These are phyloP conservation scores for Conger conger DNA, from an alignment of 2,113 vertebrate species.

Conservation along the genomic window DNA sequence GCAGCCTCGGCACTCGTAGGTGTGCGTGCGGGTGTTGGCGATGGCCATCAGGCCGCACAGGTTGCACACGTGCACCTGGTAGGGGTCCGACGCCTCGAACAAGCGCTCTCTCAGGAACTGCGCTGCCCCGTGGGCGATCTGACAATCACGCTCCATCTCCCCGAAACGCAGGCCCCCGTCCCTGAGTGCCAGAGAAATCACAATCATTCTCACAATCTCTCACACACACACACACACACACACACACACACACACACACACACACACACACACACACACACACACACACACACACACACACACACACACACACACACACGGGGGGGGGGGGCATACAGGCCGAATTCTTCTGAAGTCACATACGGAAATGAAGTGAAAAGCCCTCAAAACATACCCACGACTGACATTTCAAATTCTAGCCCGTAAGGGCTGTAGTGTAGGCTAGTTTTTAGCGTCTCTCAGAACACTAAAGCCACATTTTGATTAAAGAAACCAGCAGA, in stretches of 20 bases:
- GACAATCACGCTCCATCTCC: conserved; percentile 98
- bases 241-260: background rate
- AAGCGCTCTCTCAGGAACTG: conserved; percentile 93
- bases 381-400: too few species aligned
- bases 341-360: too few species aligned
- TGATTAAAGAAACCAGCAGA: too few species aligned
- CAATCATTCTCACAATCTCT: too few species aligned
- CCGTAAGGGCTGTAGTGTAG: too few species aligned
- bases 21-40: conserved; percentile 95
- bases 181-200: conserved; percentile 64
- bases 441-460: too few species aligned
- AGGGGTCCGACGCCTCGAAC: conserved; percentile 96
- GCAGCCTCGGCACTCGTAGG: conserved; percentile 94
- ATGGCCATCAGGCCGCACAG: conserved; percentile 98
- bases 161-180: conserved; percentile 96
- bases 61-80: conserved; percentile 97
- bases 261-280: too few species aligned
- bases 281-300: background rate
- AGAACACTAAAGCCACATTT: too few species aligned
- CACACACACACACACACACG: background rate
- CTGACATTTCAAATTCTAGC: too few species aligned
- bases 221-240: background rate
- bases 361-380: too few species aligned
- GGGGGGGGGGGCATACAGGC: too few species aligned
- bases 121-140: conserved; percentile 96